A percentile compares a stretch with the other conserved stretches of the same genome.
Evolutionary conservation across 2,888 invertebrate genomes (phyloP).

Genomic region (Sesia apiformis): DNA sequence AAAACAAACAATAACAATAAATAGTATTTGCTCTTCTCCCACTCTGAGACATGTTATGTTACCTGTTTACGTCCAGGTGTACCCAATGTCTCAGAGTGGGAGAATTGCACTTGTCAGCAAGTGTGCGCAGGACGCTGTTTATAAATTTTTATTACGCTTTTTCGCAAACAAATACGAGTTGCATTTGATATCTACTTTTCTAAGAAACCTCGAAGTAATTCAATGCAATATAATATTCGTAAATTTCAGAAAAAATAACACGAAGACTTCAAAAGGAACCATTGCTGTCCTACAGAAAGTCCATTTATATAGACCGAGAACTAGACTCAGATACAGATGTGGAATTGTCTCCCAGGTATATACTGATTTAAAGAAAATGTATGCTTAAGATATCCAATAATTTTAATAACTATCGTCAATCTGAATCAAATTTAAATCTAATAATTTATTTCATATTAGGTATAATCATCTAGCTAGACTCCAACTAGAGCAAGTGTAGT

Average conservation of each 20-base stretch:
- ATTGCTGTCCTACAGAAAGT: constrained; percentile 43
- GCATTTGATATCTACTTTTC: too few species aligned
- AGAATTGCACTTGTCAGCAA: too few species aligned
- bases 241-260: constrained; percentile 15
- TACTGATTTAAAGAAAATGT: background rate
- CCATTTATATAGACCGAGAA: constrained; percentile 43
- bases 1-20: too few species aligned
- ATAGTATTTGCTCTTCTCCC: too few species aligned
- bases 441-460: background rate
- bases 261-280: constrained; percentile 37
- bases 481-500: background rate
- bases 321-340: constrained; percentile 63
- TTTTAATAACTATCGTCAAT: background rate
- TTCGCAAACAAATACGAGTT: too few species aligned
- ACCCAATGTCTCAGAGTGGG: too few species aligned
- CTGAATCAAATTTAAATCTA: background rate
- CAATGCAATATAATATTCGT: too few species aligned
- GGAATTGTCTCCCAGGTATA: constrained; percentile 42
- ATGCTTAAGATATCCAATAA: too few species aligned
- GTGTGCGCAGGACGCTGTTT: background rate
- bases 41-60: too few species aligned
- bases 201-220: too few species aligned
- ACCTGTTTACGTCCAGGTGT: too few species aligned
- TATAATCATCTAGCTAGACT: background rate
- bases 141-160: background rate